These are phyloP conservation scores for Venusia cambrica DNA, from an alignment of 2,888 invertebrate species.

Conservation along the genomic window DNA sequence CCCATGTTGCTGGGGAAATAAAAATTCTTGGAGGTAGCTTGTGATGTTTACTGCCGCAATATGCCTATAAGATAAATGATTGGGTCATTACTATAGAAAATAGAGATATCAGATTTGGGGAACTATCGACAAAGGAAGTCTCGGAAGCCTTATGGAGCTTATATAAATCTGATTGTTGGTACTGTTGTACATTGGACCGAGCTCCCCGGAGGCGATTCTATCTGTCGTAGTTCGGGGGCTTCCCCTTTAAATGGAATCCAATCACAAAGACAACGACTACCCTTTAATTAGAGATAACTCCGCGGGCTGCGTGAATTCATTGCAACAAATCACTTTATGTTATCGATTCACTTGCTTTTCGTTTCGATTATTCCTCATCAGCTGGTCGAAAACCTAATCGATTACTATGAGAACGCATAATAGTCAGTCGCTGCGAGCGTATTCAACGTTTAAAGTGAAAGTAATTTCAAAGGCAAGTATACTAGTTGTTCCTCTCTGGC, in stretches of 20 bases:
- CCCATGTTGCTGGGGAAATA: slow-evolving; percentile 20
- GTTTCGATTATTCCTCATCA: too few species aligned
- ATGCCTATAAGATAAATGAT: slow-evolving; percentile 5
- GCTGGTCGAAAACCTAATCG: too few species aligned
- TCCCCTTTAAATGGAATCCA: slow-evolving; percentile 57
- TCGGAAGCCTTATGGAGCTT: slow-evolving; percentile 24
- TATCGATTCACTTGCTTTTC: slow-evolving; percentile 12
- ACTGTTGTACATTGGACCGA: slow-evolving; percentile 53
- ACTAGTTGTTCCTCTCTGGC: slow-evolving; percentile 32
- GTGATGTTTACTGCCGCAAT: slow-evolving; percentile 10
- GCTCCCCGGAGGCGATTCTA: slow-evolving; percentile 46
- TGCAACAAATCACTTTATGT: slow-evolving; percentile 17
- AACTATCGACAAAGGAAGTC: slow-evolving; percentile 5
- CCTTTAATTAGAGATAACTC: slow-evolving; percentile 65
- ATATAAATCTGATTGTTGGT: slow-evolving; percentile 48
- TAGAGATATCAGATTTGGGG: not conserved
- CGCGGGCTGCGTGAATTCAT: slow-evolving; percentile 39
- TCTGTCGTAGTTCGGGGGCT: slow-evolving; percentile 43
- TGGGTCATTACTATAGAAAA: slow-evolving; percentile 3
- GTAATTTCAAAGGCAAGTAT: slow-evolving; percentile 25
- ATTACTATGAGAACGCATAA: slow-evolving; percentile 9
- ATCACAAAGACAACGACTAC: slow-evolving; percentile 66
- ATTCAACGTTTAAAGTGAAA: slow-evolving; percentile 22
- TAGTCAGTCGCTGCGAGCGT: not conserved
- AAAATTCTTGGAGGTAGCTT: slow-evolving; percentile 18